These are phyloP conservation scores for Callorhinus ursinus DNA, from an alignment of 2,113 vertebrate species.

Conservation along the genomic window DNA sequence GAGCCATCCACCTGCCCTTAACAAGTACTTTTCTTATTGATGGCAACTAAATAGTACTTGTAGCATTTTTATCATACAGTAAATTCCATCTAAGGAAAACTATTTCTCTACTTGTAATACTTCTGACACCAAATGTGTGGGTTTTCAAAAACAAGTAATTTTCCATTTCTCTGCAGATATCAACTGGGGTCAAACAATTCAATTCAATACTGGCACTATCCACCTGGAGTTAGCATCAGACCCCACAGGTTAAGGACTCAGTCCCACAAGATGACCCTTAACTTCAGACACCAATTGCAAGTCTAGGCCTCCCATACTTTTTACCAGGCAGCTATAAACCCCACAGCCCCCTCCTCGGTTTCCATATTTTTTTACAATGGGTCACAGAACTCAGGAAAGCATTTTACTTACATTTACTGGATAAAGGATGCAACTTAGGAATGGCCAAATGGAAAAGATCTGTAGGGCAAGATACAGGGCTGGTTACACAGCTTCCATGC, in stretches of 20 bases:
- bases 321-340: not conserved
- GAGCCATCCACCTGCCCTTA: not conserved
- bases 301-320: not conserved
- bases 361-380: not conserved
- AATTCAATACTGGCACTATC: not conserved
- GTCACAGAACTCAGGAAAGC: not conserved
- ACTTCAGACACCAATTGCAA: not conserved
- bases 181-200: not conserved
- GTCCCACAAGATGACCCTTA: not conserved
- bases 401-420: not conserved
- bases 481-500: not conserved
- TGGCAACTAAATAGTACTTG: conserved; percentile 84
- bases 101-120: not conserved
- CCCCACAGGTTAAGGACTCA: not conserved
- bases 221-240: not conserved
- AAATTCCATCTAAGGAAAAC: conserved; percentile 82
- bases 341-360: not conserved
- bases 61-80: conserved; percentile 86
- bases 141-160: not conserved
- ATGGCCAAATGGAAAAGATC: not conserved
- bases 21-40: conserved; percentile 84
- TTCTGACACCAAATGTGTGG: not conserved
- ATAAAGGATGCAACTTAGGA: not conserved
- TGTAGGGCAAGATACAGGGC: not conserved
- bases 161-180: not conserved